Evolutionary conservation across 2,888 invertebrate species (phyloP), one percentile per base, ranked within the genome.

Genomic region (Ophraella communa): DNA sequence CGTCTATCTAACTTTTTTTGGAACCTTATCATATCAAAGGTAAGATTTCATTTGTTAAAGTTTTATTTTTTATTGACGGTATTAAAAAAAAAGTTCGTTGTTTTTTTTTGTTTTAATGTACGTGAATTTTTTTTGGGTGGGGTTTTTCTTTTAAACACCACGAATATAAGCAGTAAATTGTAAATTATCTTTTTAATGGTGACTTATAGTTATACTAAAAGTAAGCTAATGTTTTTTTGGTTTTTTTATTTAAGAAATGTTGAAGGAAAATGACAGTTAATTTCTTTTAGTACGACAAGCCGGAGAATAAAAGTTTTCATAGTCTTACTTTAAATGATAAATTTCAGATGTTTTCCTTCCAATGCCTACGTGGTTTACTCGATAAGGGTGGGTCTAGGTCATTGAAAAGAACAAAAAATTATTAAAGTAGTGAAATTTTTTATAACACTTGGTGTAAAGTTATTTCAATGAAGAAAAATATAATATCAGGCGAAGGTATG

Each of bases 11-110:
- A 42, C 5, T 21, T 51, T 39, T 45, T 61, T 60, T 44, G 42
- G 52, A 52, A 53, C 18, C 14, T 14, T 45, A 60, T 23, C 56
- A 65, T 65, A 67, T 64, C 64, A 53, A 65, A 67, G 67, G 67
- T 67, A 67, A 63, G 67, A 54, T 14, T 47, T 44, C 14, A 10
- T 42, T 18, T 14, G 8, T 60, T 63, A 57, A 27, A 51, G 51
- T 51, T 49, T 14, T 20, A n/a, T n/a, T 18, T 11, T 10, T 17
- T 47, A 30, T 30, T 30, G 21, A 10, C 8, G 33, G 33, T 17
- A 45, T 45, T 21, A n/a, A n/a, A 21, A n/a, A 10, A 45, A 1
- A 3, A 20, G 20, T 21, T 3, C 11, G n/a, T 21, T 11, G 21
- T 45, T 20, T 45, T 45, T 42, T 14, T 17, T 42, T 5, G 14